Conservation (phyloP, 2,888 invertebrate species). For the Acholoe squamosa region DNA sequence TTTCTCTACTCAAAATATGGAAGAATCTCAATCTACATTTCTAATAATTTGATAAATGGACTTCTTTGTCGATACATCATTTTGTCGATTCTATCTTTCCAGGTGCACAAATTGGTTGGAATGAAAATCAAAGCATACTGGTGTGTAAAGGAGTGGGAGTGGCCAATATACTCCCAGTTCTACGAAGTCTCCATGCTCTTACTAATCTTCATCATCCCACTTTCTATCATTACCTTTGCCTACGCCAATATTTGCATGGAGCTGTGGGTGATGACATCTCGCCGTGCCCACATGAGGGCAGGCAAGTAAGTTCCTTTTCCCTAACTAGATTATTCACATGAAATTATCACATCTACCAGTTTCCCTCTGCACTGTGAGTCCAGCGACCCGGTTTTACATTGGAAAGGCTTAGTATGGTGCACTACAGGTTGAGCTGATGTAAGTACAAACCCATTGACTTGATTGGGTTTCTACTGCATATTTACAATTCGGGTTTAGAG, state of each 20-base stretch:
- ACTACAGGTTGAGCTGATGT: too few relatives aligned
- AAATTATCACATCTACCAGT: too few relatives aligned
- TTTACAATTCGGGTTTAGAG: too few relatives aligned
- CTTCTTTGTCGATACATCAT: neutral
- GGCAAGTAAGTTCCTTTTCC: slow-evolving; percentile 72
- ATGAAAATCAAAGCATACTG: slow-evolving; percentile 84
- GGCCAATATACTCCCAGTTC: slow-evolving; percentile 83
- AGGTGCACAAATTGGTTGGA: slow-evolving; percentile 85
- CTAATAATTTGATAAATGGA: too few relatives aligned
- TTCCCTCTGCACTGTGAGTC: neutral
- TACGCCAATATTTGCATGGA: slow-evolving; percentile 88
- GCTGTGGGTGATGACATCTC: slow-evolving; percentile 87
- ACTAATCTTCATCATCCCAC: slow-evolving; percentile 87
- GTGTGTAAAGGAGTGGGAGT: slow-evolving; percentile 86
- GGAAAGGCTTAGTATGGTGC: too few relatives aligned
- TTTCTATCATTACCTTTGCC: slow-evolving; percentile 87
- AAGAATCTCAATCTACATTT: too few relatives aligned
- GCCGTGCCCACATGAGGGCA: slow-evolving; percentile 86
- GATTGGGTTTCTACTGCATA: too few relatives aligned
- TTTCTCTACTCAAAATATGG: too few relatives aligned
- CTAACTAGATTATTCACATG: too few relatives aligned
- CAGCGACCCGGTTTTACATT: too few relatives aligned
- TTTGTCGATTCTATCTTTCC: slow-evolving; percentile 58
- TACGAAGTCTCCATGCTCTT: slow-evolving; percentile 88
- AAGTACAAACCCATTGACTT: too few relatives aligned